phyloP scores from a whole-genome alignment of 2,888 invertebrate genomes.

The Melikaiella ostensackeni region DNA sequence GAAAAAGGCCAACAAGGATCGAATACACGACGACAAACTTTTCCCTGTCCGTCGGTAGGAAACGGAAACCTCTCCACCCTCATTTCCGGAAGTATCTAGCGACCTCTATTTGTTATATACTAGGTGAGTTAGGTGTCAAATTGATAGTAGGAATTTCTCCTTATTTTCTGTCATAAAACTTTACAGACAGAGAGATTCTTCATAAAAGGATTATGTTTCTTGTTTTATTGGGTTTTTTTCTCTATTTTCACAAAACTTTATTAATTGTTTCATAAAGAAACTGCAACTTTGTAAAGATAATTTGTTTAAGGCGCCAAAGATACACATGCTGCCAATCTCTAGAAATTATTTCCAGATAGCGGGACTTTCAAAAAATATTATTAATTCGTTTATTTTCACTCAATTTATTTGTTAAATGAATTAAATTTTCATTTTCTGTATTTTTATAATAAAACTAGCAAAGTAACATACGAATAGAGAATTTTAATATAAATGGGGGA shows the following conservation, averaged over 20 bases:
- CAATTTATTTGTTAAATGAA: background rate
- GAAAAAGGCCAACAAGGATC: background rate
- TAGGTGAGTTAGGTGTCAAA: too few species aligned
- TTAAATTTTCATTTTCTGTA: background rate
- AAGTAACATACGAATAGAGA: background rate
- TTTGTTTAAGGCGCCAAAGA: background rate
- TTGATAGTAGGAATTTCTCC: background rate
- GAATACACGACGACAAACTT: background rate
- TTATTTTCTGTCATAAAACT: background rate
- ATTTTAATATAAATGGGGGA: background rate
- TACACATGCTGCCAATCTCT: background rate
- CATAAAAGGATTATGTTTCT: background rate
- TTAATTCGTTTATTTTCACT: background rate
- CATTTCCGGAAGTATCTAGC: background rate
- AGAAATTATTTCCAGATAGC: background rate
- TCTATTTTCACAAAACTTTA: background rate
- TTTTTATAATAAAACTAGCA: background rate
- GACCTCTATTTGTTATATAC: background rate
- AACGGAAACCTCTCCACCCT: slow-evolving; percentile 20
- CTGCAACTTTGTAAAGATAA: background rate
- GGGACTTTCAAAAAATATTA: background rate
- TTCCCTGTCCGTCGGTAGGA: background rate
- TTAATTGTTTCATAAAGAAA: background rate
- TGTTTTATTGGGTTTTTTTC: background rate
- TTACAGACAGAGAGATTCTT: background rate